Evolutionary conservation across 2,113 vertebrate species (phyloP).

Genomic region (Pseudopodoces humilis): DNA sequence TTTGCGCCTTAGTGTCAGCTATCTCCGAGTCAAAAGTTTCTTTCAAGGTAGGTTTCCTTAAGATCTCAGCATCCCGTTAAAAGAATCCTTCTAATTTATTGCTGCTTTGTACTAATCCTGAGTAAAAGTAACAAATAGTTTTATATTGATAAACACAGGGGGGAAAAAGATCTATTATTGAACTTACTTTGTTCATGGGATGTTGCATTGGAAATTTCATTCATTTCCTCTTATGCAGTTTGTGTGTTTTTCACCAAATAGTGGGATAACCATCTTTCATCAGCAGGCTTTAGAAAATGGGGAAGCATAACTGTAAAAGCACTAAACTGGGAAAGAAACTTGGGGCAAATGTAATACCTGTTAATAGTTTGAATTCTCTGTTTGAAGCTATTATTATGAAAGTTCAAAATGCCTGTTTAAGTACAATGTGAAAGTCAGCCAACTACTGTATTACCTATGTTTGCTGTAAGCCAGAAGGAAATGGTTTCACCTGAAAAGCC

Average conservation of each 20-base stretch:
- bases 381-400: neutral
- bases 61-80: neutral
- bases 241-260: neutral
- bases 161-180: neutral
- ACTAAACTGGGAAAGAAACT: neutral
- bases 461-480: neutral
- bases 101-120: neutral
- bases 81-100: neutral
- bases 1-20: constrained; percentile 93
- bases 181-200: neutral
- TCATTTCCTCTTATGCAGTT: neutral
- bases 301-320: neutral
- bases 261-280: neutral
- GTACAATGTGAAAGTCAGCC: neutral
- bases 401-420: neutral
- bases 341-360: neutral
- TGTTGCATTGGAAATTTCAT: neutral
- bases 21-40: constrained; percentile 95
- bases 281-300: neutral
- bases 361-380: neutral
- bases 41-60: constrained; percentile 82
- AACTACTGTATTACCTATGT: neutral
- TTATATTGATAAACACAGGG: neutral
- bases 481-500: neutral
- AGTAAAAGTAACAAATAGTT: neutral